These are phyloP conservation scores for Heliornis fulica DNA, from an alignment of 2,113 vertebrate species.

Conservation along the genomic window DNA sequence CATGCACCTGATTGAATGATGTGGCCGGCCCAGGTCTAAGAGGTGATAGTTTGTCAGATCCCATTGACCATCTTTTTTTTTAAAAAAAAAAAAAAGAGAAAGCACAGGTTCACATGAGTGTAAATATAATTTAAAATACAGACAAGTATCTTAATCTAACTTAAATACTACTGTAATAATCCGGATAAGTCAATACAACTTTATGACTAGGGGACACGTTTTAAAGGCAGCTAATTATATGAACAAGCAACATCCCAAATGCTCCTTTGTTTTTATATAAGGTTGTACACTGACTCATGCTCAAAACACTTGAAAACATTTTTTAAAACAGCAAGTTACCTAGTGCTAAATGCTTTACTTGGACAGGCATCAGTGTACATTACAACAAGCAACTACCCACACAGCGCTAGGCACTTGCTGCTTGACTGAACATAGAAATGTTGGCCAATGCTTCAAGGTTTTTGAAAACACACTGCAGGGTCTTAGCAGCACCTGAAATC, in stretches of 20 bases:
- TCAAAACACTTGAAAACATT: neutral
- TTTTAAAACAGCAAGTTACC: neutral
- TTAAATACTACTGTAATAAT: neutral
- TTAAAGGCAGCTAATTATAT: neutral
- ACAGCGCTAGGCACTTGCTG: neutral
- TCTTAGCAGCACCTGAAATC: neutral
- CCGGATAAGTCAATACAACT: neutral
- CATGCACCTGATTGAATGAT: conserved; percentile 97
- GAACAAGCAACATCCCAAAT: neutral
- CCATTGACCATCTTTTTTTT: conserved; percentile 92
- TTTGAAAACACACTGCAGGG: neutral
- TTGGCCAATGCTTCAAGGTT: neutral
- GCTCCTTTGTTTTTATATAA: neutral
- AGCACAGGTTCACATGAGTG: neutral
- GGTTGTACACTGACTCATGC: neutral
- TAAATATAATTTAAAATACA: neutral
- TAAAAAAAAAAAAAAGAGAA: neutral
- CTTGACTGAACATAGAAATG: neutral
- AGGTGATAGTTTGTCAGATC: conserved; percentile 97
- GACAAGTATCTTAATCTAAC: neutral
- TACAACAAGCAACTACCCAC: neutral
- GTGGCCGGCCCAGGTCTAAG: conserved; percentile 88
- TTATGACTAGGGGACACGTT: neutral
- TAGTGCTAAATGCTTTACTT: neutral
- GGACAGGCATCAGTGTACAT: neutral